These are phyloP conservation scores for Caenorhabditis sinica DNA, from an alignment of 2,888 invertebrate species.

Conservation along the genomic window DNA sequence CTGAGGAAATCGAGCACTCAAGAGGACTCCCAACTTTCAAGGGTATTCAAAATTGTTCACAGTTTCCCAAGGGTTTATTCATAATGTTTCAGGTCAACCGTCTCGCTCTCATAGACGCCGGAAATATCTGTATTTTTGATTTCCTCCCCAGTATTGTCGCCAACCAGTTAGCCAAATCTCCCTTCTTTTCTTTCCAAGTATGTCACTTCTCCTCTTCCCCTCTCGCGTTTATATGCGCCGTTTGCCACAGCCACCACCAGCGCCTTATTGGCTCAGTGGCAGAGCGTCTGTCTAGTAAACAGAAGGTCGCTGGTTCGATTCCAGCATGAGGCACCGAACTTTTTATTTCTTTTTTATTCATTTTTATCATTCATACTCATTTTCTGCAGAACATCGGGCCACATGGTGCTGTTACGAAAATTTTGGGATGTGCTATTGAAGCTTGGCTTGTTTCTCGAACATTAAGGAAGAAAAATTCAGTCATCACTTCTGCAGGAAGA, in stretches of 20 bases:
- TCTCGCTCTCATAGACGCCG: slow-evolving; percentile 24
- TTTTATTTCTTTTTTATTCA: neutral
- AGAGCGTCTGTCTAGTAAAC: slow-evolving; percentile 83
- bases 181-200: neutral
- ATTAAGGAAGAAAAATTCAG: neutral
- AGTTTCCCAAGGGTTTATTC: neutral
- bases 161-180: neutral
- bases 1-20: neutral
- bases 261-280: slow-evolving; percentile 79
- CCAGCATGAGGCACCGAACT: slow-evolving; percentile 80
- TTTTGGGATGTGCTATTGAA: neutral
- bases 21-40: neutral
- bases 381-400: neutral
- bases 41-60: slow-evolving; percentile 22
- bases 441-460: neutral
- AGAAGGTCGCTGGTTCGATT: slow-evolving; percentile 83
- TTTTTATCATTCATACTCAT: too few species aligned
- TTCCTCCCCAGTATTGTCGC: slow-evolving; percentile 13
- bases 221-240: neutral
- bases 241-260: neutral
- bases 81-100: slow-evolving; percentile 41
- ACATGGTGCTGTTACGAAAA: neutral
- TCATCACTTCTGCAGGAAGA: too few species aligned
- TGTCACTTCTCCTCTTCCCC: neutral
- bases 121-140: slow-evolving; percentile 6